Base-by-base conservation (phyloP, 2,888 invertebrate species). In the Drosophila prostipennis region DNA sequence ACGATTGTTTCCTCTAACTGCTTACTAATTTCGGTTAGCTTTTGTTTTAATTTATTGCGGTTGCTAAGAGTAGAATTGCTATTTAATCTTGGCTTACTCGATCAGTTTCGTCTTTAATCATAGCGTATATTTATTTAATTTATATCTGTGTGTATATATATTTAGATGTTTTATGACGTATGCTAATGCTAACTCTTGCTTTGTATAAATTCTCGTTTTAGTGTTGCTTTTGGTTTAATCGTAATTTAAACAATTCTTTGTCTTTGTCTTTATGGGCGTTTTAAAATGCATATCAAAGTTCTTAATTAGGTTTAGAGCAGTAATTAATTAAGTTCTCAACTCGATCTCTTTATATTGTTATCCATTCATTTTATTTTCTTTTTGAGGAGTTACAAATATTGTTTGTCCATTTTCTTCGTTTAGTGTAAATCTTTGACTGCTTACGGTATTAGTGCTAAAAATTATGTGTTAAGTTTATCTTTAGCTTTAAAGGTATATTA, bases 261-360 rank as follows among this genome's bases (percentile, higher is more conserved):
- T 71, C 65, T 74, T 42, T 70, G 39, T 70, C 58, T 59, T 70
- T 63, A 65, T 74, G 83, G 83, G 86, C 86, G 79, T 77, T 86
- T 84, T 72, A 87, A 84, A 82, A 84, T 84, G 81, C 81, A 80
- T 83, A 82, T 86, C 84, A 86, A 86, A 86, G 83, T 80, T 83
- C 79, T 86, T 85, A 65, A 73, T 67, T 84, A 80, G 70, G 65
- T 75, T 69, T 69, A 42, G 57, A 70, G 51, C 58, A 59, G 58
- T 67, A 55, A 74, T 80, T 77, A 68, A 83, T 45, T 71, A 68
- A 52, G 69, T 53, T 70, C 14, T 51, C 59, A 59, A 59, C 52
- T 61, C 61, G 61, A 60, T 60, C 61, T 39, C 26, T 26, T 26
- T 6, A 26, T 26, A 5, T 26, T 32, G 29, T 32, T 57, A 46